These are phyloP conservation scores for Neoarius graeffei DNA, from an alignment of 2,113 vertebrate species.

Conservation along the genomic window DNA sequence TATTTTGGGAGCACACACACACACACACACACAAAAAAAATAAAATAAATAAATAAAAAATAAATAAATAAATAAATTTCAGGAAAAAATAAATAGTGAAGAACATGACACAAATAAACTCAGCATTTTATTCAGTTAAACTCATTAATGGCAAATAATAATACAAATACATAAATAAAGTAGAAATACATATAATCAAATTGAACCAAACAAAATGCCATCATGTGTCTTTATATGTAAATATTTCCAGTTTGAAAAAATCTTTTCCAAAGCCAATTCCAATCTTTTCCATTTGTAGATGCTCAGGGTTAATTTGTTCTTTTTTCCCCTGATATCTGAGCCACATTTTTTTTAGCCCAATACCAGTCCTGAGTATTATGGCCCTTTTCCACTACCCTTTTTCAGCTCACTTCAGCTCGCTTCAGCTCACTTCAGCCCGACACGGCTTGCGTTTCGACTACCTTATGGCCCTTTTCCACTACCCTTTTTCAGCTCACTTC, in stretches of 20 bases:
- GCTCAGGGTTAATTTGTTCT: not conserved
- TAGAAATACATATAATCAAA: not conserved
- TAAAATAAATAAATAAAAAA: too few species aligned
- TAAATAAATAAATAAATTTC: too few species aligned
- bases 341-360: not conserved
- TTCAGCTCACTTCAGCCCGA: too few species aligned
- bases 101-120: not conserved
- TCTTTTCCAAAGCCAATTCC: not conserved
- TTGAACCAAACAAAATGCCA: not conserved
- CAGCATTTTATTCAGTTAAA: not conserved
- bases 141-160: not conserved
- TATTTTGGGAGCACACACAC: too few species aligned
- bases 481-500: too few species aligned
- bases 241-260: not conserved
- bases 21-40: not conserved
- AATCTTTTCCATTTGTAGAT: not conserved
- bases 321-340: not conserved
- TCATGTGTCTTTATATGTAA: not conserved
- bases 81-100: not conserved
- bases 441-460: too few species aligned
- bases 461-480: too few species aligned
- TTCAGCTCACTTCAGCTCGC: too few species aligned
- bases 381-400: too few species aligned
- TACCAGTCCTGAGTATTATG: not conserved
- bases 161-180: not conserved